phyloP scores from a whole-genome alignment of 2,113 vertebrate genomes.

The Saccopteryx leptura region DNA sequence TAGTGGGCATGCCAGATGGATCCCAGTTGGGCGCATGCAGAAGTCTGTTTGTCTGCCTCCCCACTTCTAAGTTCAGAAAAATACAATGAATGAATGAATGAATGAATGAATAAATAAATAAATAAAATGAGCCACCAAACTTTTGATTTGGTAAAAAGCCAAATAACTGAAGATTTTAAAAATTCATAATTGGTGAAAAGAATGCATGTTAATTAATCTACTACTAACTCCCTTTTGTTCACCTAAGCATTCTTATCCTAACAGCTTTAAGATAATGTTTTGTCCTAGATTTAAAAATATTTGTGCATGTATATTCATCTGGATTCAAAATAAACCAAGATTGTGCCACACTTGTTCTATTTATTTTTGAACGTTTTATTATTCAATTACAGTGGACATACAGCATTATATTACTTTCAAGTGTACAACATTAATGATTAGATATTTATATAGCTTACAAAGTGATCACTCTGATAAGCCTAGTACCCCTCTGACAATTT shows the following conservation, averaged over 20 bases:
- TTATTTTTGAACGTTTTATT: background rate
- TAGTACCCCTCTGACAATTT: background rate
- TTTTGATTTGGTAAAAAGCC: slow-evolving; percentile 26
- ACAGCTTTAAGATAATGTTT: background rate
- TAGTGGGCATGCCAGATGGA: no score
- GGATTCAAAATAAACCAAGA: background rate
- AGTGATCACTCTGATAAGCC: background rate
- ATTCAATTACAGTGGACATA: background rate
- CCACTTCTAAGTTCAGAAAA: no score
- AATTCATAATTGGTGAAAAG: background rate
- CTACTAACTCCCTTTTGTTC: slow-evolving; percentile 19
- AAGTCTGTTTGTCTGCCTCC: no score
- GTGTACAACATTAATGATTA: background rate
- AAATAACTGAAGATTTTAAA: slow-evolving; percentile 36
- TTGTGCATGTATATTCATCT: background rate
- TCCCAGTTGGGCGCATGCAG: no score
- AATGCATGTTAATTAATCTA: background rate
- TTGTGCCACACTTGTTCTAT: background rate
- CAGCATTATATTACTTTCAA: background rate
- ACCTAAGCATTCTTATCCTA: background rate
- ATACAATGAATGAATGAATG: no score
- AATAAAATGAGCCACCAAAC: background rate
- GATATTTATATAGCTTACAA: background rate
- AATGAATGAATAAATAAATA: no score
- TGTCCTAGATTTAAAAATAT: slow-evolving; percentile 23